These are phyloP conservation scores for Microcebus griseorufus DNA, from an alignment of 2,113 vertebrate genomes.

Conservation along the genomic window DNA sequence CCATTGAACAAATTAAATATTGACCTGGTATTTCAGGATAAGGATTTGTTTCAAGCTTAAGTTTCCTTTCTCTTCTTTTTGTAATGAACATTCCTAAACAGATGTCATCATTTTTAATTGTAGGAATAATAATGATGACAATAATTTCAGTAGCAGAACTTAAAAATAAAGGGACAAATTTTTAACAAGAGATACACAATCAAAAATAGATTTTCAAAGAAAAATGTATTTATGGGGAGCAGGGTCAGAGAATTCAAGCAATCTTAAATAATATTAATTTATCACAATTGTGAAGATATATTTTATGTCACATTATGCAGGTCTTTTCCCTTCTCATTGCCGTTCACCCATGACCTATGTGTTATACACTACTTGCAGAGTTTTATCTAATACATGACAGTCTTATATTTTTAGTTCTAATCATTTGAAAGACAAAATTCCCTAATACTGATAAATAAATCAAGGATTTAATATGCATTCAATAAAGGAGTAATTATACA, in stretches of 20 bases:
- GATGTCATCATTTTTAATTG: background rate
- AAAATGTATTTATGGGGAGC: background rate
- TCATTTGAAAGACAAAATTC: background rate
- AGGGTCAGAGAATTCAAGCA: background rate
- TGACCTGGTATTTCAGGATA: background rate
- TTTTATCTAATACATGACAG: background rate
- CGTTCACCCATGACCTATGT: background rate
- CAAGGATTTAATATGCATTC: background rate
- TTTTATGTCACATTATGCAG: background rate
- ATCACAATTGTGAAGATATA: background rate
- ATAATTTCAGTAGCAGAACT: background rate
- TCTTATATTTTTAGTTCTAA: background rate
- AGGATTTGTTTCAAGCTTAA: background rate
- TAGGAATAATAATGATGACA: background rate
- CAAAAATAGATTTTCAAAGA: background rate
- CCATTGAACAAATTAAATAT: background rate
- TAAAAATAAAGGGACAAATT: slow-evolving; percentile 7
- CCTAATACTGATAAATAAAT: background rate
- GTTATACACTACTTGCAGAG: background rate
- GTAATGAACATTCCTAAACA: background rate
- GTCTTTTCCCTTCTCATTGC: background rate
- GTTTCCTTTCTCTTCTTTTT: background rate
- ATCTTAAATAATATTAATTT: background rate
- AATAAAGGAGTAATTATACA: background rate
- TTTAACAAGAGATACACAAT: background rate